Conservation (phyloP, 2,113 vertebrate genomes). For the Morone saxatilis region DNA sequence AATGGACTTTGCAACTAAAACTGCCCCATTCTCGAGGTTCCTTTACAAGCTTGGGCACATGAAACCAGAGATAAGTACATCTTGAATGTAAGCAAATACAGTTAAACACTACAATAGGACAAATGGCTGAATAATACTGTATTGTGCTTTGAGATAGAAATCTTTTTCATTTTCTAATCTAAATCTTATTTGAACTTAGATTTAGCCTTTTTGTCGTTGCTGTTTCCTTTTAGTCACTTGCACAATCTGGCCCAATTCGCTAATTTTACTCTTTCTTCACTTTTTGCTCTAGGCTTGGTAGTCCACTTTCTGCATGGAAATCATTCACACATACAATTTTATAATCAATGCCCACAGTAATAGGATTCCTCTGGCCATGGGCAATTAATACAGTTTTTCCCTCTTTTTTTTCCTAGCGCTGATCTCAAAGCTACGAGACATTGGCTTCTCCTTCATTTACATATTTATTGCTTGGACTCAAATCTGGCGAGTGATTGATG, state of each 20-base stretch:
- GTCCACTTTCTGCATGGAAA: constrained; percentile 88
- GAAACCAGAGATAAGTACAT: not conserved
- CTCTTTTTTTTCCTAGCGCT: constrained; percentile 78
- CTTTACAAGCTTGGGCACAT: not conserved
- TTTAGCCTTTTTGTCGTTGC: constrained; percentile 53
- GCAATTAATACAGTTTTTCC: constrained; percentile 99
- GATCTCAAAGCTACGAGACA: constrained; percentile 98
- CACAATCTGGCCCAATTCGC: constrained; percentile 73
- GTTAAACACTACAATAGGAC: constrained; percentile 13
- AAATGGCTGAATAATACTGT: not conserved
- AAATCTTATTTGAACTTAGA: constrained; percentile 64
- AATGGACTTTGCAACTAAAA: constrained; percentile 10
- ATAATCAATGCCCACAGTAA: constrained; percentile 99
- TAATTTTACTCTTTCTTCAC: constrained; percentile 72
- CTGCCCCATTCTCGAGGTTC: not conserved
- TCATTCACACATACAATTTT: constrained; percentile 94
- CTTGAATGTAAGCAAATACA: constrained; percentile 1
- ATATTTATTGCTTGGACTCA: constrained; percentile 99
- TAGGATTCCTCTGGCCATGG: constrained; percentile 98
- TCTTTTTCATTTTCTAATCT: constrained; percentile 47
- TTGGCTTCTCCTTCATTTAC: constrained; percentile 98
- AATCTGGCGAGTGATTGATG: constrained; percentile 99
- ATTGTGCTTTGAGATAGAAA: constrained; percentile 34
- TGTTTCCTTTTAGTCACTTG: constrained; percentile 59
- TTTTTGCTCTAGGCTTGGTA: constrained; percentile 70